Conservation (phyloP, 2,113 vertebrate genomes). For the Calyptomena viridis region DNA sequence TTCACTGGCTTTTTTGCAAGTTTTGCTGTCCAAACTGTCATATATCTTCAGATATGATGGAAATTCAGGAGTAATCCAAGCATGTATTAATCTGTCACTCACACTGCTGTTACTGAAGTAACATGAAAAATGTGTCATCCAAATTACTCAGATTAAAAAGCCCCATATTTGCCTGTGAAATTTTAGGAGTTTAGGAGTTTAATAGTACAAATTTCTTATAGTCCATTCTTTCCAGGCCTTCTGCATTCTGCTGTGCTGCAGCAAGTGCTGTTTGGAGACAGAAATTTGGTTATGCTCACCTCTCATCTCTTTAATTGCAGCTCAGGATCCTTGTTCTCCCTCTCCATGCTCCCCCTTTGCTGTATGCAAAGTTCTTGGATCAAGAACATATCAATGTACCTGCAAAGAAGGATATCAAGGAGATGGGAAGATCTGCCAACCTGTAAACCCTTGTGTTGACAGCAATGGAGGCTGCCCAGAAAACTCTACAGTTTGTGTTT, state of each 20-base stretch:
- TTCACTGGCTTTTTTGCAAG: neutral
- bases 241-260: neutral
- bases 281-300: neutral
- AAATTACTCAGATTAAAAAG: neutral
- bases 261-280: neutral
- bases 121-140: neutral
- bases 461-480: constrained; percentile 85
- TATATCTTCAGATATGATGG: neutral
- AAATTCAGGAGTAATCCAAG: neutral
- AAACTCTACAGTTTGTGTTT: constrained; percentile 83
- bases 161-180: neutral
- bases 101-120: neutral
- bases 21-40: neutral
- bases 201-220: neutral
- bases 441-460: constrained; percentile 81
- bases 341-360: constrained; percentile 81
- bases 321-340: constrained; percentile 71
- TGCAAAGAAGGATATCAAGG: constrained; percentile 84
- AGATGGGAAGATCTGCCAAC: constrained; percentile 84
- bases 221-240: neutral
- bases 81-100: neutral
- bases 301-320: constrained; percentile 36
- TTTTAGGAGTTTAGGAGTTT: neutral
- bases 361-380: constrained; percentile 69
- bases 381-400: constrained; percentile 74